These are phyloP conservation scores for Saxicola maurus DNA, from an alignment of 2,797 vertebrate species.

Conservation along the genomic window DNA sequence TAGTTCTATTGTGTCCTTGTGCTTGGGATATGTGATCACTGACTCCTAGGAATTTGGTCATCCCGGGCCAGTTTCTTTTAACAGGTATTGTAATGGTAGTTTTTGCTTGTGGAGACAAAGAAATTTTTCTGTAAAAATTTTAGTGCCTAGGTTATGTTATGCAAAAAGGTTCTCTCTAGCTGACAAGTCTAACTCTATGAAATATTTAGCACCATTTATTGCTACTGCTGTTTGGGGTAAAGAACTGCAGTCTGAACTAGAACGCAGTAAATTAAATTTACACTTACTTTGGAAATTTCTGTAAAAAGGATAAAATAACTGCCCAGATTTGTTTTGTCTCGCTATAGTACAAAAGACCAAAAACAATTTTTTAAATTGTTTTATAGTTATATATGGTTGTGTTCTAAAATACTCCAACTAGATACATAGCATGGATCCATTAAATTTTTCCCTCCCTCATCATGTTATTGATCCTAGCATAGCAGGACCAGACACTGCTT, in stretches of 20 bases:
- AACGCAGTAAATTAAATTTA: neutral
- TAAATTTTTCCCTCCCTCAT: neutral
- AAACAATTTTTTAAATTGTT: neutral
- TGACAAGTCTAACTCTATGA: neutral
- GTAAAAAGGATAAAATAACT: neutral
- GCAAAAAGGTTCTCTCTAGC: neutral
- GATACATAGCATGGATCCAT: neutral
- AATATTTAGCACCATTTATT: neutral
- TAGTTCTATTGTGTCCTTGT: neutral
- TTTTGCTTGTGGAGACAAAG: neutral
- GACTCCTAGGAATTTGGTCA: neutral
- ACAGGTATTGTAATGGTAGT: neutral
- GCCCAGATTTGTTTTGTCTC: neutral
- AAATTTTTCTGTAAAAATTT: neutral
- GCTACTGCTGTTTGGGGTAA: neutral
- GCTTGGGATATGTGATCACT: neutral
- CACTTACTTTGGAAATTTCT: neutral
- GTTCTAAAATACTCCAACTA: neutral
- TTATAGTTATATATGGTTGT: neutral
- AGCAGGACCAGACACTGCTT: neutral
- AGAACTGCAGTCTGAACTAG: neutral
- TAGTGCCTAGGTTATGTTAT: neutral
- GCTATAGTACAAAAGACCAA: neutral
- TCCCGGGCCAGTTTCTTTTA: neutral
- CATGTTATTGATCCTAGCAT: neutral